Conservation (phyloP, 1,140 invertebrate species). For the Idris sp. region DNA sequence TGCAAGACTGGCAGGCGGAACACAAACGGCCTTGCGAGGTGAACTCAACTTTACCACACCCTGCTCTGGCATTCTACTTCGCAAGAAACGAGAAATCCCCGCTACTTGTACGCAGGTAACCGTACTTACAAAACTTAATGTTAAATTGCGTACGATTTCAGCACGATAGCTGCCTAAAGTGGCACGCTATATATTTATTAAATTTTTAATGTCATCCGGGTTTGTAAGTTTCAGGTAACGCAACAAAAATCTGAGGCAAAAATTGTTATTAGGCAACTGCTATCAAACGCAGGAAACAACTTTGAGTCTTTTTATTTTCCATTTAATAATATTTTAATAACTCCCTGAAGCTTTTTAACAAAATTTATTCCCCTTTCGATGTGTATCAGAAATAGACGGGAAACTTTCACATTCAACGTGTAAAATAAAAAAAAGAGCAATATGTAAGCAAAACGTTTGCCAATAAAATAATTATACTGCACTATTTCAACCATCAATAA, state of each 20-base stretch:
- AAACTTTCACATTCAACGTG: no score
- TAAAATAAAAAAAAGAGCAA: no score
- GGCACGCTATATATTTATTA: constrained; percentile 20
- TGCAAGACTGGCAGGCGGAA: constrained; percentile 58
- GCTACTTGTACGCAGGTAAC: constrained; percentile 55
- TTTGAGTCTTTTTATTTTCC: no score
- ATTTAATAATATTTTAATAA: no score
- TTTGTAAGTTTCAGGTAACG: constrained; percentile 13
- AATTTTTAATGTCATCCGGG: constrained; percentile 21
- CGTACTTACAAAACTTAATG: constrained; percentile 43
- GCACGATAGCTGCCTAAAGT: constrained; percentile 16
- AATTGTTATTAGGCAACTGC: no score
- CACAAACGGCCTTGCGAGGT: constrained; percentile 68
- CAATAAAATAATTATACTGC: no score
- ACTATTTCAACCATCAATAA: not conserved
- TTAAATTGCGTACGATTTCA: constrained; percentile 35
- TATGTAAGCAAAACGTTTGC: no score
- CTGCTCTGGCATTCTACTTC: constrained; percentile 64
- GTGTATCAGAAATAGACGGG: no score
- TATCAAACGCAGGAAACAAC: no score
- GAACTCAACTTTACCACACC: constrained; percentile 65
- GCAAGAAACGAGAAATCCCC: constrained; percentile 41
- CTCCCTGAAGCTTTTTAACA: no score
- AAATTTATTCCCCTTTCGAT: no score
- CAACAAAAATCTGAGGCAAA: constrained; percentile 3